These are phyloP conservation scores for Chrysocyon brachyurus DNA, from an alignment of 2,797 vertebrate species.

Conservation along the genomic window DNA sequence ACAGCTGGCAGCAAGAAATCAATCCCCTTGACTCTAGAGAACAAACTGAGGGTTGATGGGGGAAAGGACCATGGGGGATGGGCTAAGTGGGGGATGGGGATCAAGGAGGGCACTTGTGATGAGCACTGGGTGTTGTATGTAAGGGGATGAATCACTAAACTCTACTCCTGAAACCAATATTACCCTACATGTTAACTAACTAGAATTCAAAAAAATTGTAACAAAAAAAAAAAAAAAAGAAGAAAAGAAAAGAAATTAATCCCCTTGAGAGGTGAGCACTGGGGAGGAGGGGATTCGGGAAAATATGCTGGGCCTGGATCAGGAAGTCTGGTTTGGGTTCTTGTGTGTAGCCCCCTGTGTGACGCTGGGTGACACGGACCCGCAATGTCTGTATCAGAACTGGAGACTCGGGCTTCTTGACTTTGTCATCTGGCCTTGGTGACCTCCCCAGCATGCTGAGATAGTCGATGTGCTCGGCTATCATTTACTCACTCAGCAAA, in stretches of 20 bases:
- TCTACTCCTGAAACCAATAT: neutral
- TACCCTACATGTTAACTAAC: neutral
- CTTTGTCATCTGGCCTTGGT: too few species aligned
- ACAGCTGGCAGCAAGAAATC: too few species aligned
- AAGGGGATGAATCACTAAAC: neutral
- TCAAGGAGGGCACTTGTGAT: neutral
- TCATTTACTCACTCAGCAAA: neutral
- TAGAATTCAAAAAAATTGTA: neutral
- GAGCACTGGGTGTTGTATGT: neutral
- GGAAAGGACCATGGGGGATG: too few species aligned
- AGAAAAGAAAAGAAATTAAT: neutral
- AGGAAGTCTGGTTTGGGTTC: neutral
- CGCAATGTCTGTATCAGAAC: neutral
- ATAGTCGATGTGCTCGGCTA: fast-evolving
- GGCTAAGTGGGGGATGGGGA: neutral
- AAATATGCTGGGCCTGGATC: too few species aligned
- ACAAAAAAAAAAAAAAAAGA: neutral
- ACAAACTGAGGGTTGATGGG: neutral
- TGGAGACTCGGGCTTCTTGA: fast-evolving
- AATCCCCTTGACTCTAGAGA: neutral
- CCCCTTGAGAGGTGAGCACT: neutral
- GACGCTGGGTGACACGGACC: fast-evolving
- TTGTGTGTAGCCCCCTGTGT: fast-evolving
- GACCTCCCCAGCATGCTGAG: neutral
- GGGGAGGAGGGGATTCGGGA: too few species aligned